Percentiles rank a stretch among this genome's conserved stretches.
These are phyloP conservation scores for Astur gentilis DNA, from an alignment of 2,113 vertebrate genomes.

Conservation along the genomic window DNA sequence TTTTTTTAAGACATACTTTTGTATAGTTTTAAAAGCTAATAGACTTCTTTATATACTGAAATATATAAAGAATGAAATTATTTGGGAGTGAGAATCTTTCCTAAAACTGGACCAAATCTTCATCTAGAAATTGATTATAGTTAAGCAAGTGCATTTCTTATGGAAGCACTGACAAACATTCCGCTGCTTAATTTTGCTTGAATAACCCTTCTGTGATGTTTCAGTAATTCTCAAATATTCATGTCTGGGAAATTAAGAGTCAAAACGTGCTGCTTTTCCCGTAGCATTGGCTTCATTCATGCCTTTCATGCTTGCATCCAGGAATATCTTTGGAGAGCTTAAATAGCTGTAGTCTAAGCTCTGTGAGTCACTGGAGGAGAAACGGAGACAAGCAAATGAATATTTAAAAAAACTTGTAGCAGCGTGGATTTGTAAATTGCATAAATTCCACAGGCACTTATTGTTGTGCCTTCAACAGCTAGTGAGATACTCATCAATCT, in stretches of 20 bases:
- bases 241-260: background rate
- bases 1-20: background rate
- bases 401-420: background rate
- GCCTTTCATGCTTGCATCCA: background rate
- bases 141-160: background rate
- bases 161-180: background rate
- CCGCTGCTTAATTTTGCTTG: background rate
- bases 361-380: background rate
- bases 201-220: background rate
- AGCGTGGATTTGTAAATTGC: background rate
- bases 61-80: background rate
- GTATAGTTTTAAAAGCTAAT: background rate
- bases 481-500: background rate
- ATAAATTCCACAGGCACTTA: background rate
- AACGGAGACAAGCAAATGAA: background rate
- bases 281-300: background rate
- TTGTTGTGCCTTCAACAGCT: background rate
- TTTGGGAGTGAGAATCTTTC: background rate
- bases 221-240: background rate
- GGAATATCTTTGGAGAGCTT: background rate
- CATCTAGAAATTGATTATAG: background rate
- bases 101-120: background rate
- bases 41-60: background rate
- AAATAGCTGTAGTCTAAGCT: background rate
- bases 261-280: background rate